These are phyloP conservation scores for Rhopilema esculentum DNA, from an alignment of 30 jellyfish, hydroid and myxozoan genomes.

Conservation along the genomic window DNA sequence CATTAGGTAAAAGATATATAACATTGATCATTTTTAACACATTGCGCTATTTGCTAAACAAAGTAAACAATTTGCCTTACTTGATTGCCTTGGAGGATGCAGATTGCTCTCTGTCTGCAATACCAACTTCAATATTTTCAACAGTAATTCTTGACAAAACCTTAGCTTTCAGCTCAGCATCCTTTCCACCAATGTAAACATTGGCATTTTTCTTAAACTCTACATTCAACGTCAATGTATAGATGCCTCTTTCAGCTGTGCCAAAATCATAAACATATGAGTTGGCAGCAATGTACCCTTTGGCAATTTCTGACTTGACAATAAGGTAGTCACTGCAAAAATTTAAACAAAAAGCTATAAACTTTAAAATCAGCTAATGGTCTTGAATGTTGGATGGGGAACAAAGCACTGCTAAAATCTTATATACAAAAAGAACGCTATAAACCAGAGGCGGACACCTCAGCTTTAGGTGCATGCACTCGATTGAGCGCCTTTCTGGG, in stretches of 20 bases:
- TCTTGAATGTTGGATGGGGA: too few species aligned
- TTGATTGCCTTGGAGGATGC: conserved; percentile 63
- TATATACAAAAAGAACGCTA: too few species aligned
- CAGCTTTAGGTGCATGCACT: too few species aligned
- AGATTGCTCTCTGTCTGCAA: conserved; percentile 91
- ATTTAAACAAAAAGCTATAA: too few species aligned
- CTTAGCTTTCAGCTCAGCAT: conserved; percentile 71
- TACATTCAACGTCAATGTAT: conserved; percentile 61
- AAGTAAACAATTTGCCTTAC: conserved; percentile 1
- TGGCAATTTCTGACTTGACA: conserved; percentile 87
- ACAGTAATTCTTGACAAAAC: conserved; percentile 89
- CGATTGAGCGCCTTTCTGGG: too few species aligned
- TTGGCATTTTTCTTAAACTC: conserved; percentile 52
- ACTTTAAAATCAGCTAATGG: too few species aligned
- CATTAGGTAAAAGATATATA: too few species aligned
- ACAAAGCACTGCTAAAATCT: too few species aligned
- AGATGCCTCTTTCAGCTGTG: conserved; percentile 85
- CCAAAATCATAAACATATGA: conserved; percentile 71
- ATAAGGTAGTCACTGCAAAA: conserved; percentile 73
- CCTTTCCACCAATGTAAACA: conserved; percentile 60
- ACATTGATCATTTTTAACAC: too few species aligned
- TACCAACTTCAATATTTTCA: conserved; percentile 84
- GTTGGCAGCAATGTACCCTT: conserved; percentile 96
- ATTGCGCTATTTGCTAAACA: background rate
- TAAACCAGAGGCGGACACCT: too few species aligned